A percentile compares a stretch with the other conserved stretches of the same genome.
Conservation (phyloP, 2,888 invertebrate species). For the Drosophila sordidula region DNA sequence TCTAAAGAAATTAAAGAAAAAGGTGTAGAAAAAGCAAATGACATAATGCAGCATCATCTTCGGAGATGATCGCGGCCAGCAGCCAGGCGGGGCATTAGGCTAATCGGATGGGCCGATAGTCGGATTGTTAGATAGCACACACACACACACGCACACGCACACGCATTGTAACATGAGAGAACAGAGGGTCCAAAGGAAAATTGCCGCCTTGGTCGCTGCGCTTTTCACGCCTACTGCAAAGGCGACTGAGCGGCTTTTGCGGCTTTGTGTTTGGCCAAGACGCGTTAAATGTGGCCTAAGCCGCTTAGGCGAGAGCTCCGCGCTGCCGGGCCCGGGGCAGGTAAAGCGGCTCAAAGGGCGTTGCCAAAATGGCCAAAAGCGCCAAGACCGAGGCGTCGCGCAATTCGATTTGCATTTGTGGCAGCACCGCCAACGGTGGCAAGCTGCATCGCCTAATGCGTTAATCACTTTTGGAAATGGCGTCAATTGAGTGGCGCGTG, state of each 20-base stretch:
- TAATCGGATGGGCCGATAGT: slow-evolving; percentile 72
- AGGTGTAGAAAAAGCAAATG: slow-evolving; percentile 76
- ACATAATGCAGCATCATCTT: slow-evolving; percentile 77
- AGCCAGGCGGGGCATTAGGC: slow-evolving; percentile 63
- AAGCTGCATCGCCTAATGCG: slow-evolving; percentile 55
- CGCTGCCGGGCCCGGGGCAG: slow-evolving; percentile 15
- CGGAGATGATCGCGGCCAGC: slow-evolving; percentile 20
- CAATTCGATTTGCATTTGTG: slow-evolving; percentile 71
- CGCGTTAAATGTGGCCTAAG: slow-evolving; percentile 82
- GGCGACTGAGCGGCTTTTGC: slow-evolving; percentile 36
- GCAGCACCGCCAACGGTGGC: slow-evolving; percentile 10
- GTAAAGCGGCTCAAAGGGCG: slow-evolving; percentile 45
- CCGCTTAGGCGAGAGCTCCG: slow-evolving; percentile 62
- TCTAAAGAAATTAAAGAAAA: slow-evolving; percentile 20
- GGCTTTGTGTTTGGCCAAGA: slow-evolving; percentile 64
- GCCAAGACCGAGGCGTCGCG: slow-evolving; percentile 7
- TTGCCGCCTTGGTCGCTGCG: slow-evolving; percentile 66
- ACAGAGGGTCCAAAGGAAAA: slow-evolving; percentile 49
- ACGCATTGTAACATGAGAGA: slow-evolving; percentile 27
- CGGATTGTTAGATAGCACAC: slow-evolving; percentile 32
- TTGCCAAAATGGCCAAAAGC: slow-evolving; percentile 51
- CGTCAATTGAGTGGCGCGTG: slow-evolving; percentile 76
- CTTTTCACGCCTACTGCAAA: slow-evolving; percentile 72
- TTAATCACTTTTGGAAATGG: slow-evolving; percentile 75
- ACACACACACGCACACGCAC: neutral